These are phyloP conservation scores for Philotrypesis tridentata DNA, from an alignment of 1,140 invertebrate genomes.

Conservation along the genomic window DNA sequence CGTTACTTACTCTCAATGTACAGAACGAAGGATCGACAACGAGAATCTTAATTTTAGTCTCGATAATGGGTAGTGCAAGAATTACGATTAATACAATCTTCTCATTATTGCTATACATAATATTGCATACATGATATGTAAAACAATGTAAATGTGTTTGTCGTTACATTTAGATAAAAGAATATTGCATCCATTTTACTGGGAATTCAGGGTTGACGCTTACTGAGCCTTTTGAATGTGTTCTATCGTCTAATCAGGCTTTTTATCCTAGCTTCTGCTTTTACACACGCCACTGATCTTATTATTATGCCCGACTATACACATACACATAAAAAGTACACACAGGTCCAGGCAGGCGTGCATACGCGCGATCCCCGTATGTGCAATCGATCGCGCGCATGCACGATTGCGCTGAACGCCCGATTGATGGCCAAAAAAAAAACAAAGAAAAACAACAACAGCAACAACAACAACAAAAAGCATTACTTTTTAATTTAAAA, in stretches of 20 bases:
- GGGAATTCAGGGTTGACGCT: slow-evolving; percentile 51
- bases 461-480: slow-evolving; percentile 3
- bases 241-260: slow-evolving; percentile 55
- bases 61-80: slow-evolving; percentile 26
- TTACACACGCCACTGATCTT: slow-evolving; percentile 49
- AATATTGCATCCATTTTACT: slow-evolving; percentile 49
- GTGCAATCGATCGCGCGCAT: not conserved
- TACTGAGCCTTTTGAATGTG: slow-evolving; percentile 50
- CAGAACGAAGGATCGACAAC: no score
- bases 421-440: no score
- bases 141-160: slow-evolving; percentile 38
- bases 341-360: no score
- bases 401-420: no score
- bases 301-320: not conserved
- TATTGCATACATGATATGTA: not conserved
- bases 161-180: slow-evolving; percentile 22
- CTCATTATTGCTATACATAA: slow-evolving; percentile 30
- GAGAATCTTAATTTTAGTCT: no score
- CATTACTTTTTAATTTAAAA: not conserved
- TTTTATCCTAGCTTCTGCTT: slow-evolving; percentile 54
- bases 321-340: no score
- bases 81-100: slow-evolving; percentile 16
- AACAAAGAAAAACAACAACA: no score
- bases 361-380: not conserved
- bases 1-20: not conserved